Evolutionary conservation across 2,797 vertebrate genomes (phyloP).

Genomic region (Schizothorax lantsangensis): DNA sequence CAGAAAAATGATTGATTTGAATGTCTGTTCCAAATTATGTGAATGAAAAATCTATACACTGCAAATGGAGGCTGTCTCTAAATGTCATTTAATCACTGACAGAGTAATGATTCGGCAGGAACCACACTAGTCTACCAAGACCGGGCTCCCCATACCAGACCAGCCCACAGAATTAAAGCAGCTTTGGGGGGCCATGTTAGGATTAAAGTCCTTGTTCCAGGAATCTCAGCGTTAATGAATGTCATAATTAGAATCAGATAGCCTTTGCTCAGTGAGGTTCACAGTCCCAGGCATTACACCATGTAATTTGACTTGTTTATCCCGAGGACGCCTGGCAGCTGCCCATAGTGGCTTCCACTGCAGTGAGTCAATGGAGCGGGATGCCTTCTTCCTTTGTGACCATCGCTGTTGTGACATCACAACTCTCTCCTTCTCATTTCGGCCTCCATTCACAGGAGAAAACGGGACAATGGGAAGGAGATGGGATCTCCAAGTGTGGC

Average conservation of each 20-base stretch:
- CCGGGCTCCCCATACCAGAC: constrained; percentile 63
- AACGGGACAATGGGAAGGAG: background rate
- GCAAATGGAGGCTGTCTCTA: constrained; percentile 60
- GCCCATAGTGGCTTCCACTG: constrained; percentile 46
- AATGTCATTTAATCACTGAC: constrained; percentile 66
- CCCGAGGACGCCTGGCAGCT: constrained; percentile 45
- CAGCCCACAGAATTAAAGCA: constrained; percentile 71
- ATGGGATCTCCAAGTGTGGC: constrained; percentile 25
- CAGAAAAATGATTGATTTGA: background rate
- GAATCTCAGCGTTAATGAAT: constrained; percentile 55
- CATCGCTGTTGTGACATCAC: background rate
- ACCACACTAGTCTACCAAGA: constrained; percentile 24
- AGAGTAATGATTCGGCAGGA: constrained; percentile 62
- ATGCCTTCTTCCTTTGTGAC: constrained; percentile 13
- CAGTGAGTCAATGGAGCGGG: constrained; percentile 42
- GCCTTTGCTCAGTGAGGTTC: constrained; percentile 51
- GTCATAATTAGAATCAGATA: constrained; percentile 64
- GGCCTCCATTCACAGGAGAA: background rate
- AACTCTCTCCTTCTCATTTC: background rate
- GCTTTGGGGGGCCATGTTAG: constrained; percentile 33
- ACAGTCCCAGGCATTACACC: constrained; percentile 56
- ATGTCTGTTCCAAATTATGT: constrained; percentile 21
- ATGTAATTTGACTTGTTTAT: constrained; percentile 63
- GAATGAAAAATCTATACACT: constrained; percentile 33
- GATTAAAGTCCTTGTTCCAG: constrained; percentile 50